phyloP scores from a whole-genome alignment of 2,888 invertebrate genomes.

The Monoplex corrugatus region DNA sequence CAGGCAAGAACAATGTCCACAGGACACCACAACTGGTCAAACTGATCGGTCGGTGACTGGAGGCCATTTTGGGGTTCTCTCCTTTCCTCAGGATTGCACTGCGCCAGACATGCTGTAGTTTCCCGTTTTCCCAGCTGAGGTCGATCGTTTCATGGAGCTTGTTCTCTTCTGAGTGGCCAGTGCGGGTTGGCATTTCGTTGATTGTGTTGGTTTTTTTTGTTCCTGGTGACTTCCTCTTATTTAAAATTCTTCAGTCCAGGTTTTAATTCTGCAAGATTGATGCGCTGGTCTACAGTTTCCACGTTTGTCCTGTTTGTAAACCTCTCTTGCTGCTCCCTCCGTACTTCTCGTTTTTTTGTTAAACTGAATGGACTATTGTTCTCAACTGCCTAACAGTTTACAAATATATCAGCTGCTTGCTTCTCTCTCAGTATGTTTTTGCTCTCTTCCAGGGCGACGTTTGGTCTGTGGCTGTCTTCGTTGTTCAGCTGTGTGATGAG shows the following conservation, averaged over 20 bases:
- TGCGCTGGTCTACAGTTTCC: not conserved
- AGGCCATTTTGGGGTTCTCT: not conserved
- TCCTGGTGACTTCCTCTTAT: not conserved
- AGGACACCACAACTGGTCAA: constrained; percentile 10
- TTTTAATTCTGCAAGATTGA: not conserved
- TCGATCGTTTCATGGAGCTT: not conserved
- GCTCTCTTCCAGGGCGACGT: not conserved
- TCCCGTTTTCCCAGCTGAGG: not conserved
- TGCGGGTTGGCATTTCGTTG: not conserved
- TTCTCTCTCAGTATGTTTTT: not conserved
- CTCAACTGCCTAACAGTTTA: not conserved
- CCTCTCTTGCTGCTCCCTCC: not conserved
- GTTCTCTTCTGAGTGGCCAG: not conserved
- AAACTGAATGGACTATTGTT: not conserved
- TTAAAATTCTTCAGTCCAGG: not conserved
- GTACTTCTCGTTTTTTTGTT: not conserved
- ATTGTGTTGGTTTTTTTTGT: too few relatives aligned
- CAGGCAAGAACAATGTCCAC: not conserved
- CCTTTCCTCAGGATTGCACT: not conserved
- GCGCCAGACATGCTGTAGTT: not conserved
- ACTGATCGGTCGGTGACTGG: not conserved
- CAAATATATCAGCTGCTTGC: not conserved
- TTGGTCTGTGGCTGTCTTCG: not conserved
- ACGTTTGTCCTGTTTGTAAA: not conserved
- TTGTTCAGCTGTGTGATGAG: not conserved